Evolutionary conservation across 1,140 invertebrate genomes (phyloP).

Genomic region (Drosophila mojavensis): DNA sequence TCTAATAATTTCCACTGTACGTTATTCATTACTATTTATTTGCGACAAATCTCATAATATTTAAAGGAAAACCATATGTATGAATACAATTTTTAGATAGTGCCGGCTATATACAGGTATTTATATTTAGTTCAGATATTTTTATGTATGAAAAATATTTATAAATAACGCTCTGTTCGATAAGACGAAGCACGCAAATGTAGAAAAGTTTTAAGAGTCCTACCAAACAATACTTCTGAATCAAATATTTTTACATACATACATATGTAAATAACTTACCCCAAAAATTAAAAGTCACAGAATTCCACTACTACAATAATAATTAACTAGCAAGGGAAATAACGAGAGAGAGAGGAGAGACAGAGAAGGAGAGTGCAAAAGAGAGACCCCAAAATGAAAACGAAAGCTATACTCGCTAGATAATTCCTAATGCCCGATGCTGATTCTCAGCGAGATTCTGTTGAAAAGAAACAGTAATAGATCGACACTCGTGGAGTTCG

Average conservation of each 20-base stretch:
- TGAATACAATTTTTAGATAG: background rate
- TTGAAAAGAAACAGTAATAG: slow-evolving; percentile 64
- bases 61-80: too few species aligned
- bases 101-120: background rate
- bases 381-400: background rate
- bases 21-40: too few species aligned
- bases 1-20: too few species aligned
- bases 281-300: background rate
- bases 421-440: background rate
- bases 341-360: background rate
- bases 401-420: background rate
- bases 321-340: background rate
- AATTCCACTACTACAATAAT: too few species aligned
- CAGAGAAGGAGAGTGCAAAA: background rate
- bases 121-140: background rate
- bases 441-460: slow-evolving; percentile 17
- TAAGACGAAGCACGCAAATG: too few species aligned
- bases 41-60: too few species aligned
- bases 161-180: background rate
- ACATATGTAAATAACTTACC: background rate
- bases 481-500: slow-evolving; percentile 73
- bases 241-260: background rate
- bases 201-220: too few species aligned
- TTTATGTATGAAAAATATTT: slow-evolving; percentile 3
- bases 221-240: too few species aligned